Conservation (phyloP, 2,113 vertebrate species). For the Limnothrissa miodon region DNA sequence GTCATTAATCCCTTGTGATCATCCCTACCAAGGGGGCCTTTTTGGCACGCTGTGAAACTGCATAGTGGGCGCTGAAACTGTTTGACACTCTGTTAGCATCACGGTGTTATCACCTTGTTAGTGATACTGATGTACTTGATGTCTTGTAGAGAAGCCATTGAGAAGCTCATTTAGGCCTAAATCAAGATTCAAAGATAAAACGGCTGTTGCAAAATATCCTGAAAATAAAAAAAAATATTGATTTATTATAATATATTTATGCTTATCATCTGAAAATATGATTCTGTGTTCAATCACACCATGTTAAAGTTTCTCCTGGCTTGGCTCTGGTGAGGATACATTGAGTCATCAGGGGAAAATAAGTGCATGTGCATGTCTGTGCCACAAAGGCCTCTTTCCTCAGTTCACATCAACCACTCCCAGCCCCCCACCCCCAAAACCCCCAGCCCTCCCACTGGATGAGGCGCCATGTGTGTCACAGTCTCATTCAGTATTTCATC, state of each 20-base stretch:
- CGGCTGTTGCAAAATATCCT: not conserved
- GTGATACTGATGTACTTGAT: not conserved
- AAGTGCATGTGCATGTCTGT: not conserved
- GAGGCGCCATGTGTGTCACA: not conserved
- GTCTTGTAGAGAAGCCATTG: not conserved
- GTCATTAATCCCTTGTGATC: not conserved
- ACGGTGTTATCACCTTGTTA: not conserved
- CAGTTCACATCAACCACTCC: not conserved
- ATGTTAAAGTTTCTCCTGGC: not conserved
- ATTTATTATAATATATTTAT: not conserved
- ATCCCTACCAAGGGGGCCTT: not conserved
- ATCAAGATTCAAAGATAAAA: not conserved
- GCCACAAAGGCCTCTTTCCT: not conserved
- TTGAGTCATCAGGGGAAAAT: not conserved
- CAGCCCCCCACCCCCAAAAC: not conserved
- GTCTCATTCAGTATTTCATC: not conserved
- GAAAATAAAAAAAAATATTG: not conserved
- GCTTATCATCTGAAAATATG: not conserved
- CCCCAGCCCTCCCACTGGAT: not conserved
- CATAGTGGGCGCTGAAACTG: not conserved
- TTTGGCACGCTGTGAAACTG: not conserved
- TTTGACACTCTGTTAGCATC: not conserved
- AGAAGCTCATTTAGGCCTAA: not conserved
- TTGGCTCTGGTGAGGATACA: not conserved
- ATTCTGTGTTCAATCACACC: not conserved